Percentiles rank a stretch among this genome's conserved stretches.
phyloP scores from a whole-genome alignment of 2,113 vertebrate species.

The Prionailurus bengalensis region DNA sequence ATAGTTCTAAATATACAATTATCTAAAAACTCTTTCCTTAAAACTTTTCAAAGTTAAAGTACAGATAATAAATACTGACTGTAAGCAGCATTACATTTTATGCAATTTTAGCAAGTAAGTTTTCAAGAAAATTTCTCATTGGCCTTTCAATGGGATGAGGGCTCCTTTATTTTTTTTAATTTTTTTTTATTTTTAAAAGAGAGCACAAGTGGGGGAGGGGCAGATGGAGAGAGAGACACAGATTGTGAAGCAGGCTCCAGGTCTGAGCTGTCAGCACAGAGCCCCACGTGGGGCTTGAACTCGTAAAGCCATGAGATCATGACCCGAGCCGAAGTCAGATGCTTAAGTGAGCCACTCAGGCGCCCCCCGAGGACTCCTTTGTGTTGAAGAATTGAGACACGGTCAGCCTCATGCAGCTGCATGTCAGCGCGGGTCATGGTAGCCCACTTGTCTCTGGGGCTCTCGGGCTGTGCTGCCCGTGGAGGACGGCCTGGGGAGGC shows the following conservation, averaged over 20 bases:
- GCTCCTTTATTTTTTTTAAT: not conserved
- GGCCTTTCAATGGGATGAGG: not conserved
- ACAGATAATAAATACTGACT: not conserved
- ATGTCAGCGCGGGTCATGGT: not conserved
- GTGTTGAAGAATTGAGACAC: too few species aligned
- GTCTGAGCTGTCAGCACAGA: too few species aligned
- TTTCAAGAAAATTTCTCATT: not conserved
- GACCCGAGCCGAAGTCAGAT: too few species aligned
- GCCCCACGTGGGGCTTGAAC: too few species aligned
- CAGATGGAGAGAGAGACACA: too few species aligned
- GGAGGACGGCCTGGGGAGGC: too few species aligned
- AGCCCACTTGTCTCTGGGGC: not conserved
- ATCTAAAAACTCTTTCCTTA: not conserved
- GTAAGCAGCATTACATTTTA: not conserved
- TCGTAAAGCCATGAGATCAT: too few species aligned
- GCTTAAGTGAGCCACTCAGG: too few species aligned
- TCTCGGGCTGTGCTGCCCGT: not conserved
- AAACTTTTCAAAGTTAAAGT: not conserved
- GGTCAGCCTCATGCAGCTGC: not conserved
- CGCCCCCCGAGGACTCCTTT: too few species aligned
- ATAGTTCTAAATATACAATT: not conserved
- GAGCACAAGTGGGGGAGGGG: too few species aligned
- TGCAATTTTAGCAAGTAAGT: not conserved
- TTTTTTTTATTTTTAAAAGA: too few species aligned
- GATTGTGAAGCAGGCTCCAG: too few species aligned